Conservation (phyloP, 2,888 invertebrate genomes). For the Caradrina clavipalpis region DNA sequence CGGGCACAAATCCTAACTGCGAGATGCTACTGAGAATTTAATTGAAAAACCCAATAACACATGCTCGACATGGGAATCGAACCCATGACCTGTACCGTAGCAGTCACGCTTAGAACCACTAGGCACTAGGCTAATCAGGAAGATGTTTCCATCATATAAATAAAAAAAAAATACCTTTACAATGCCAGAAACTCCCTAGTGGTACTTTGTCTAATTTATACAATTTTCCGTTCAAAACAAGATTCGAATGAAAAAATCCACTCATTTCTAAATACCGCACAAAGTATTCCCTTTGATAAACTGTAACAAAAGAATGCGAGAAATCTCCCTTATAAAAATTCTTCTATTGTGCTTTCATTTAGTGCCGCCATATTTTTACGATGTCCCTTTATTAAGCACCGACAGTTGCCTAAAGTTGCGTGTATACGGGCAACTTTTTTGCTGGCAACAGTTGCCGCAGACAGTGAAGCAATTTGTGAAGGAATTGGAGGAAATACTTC, state of each 20-base stretch:
- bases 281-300: conserved; percentile 33
- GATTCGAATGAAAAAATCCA: conserved; percentile 12
- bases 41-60: no score
- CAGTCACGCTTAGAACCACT: no score
- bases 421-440: conserved; percentile 1
- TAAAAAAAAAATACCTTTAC: not conserved
- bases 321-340: conserved; percentile 35
- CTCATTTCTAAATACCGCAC: conserved; percentile 13
- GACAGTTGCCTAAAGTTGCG: not conserved
- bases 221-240: conserved; percentile 11
- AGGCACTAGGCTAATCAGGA: no score
- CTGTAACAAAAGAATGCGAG: conserved; percentile 26
- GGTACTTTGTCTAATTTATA: conserved; percentile 5
- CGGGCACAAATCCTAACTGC: no score
- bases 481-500: no score
- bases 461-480: no score
- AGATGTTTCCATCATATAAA: not conserved
- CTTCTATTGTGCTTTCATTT: conserved; percentile 43
- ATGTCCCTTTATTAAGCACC: conserved; percentile 39
- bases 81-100: no score
- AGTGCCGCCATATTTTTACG: conserved; percentile 35
- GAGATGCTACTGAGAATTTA: no score
- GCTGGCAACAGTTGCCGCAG: not conserved
- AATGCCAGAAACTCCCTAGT: not conserved
- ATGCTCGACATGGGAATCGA: no score